These are phyloP conservation scores for Cenopis cana DNA, from an alignment of 2,888 invertebrate genomes.

Conservation along the genomic window DNA sequence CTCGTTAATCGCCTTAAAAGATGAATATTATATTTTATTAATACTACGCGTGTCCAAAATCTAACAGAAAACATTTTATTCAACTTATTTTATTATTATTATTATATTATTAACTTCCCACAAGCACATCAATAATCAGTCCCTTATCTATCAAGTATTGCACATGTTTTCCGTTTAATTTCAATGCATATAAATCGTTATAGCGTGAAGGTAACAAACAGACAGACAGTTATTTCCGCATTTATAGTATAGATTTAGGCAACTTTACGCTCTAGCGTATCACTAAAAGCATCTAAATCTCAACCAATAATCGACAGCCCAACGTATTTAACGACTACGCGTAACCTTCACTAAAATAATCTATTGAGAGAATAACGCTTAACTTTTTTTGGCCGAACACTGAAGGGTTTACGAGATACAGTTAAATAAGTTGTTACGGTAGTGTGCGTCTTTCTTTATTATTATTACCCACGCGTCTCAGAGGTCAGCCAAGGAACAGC, in stretches of 20 bases:
- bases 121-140: too few relatives aligned
- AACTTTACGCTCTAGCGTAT: neutral
- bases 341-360: neutral
- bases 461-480: constrained; percentile 57
- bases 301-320: neutral
- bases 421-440: constrained; percentile 55
- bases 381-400: constrained; percentile 47
- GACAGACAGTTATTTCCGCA: too few relatives aligned
- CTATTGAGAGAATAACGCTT: constrained; percentile 24
- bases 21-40: too few relatives aligned
- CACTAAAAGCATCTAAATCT: neutral
- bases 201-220: too few relatives aligned
- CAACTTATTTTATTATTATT: too few relatives aligned
- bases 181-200: too few relatives aligned
- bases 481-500: constrained; percentile 68
- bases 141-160: too few relatives aligned
- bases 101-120: too few relatives aligned
- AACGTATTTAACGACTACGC: neutral
- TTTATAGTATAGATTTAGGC: neutral
- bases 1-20: too few relatives aligned
- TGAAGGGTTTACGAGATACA: constrained; percentile 61
- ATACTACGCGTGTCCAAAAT: too few relatives aligned
- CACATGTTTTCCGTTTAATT: too few relatives aligned
- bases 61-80: too few relatives aligned
- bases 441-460: constrained; percentile 54